These are phyloP conservation scores for Pegoplata infirma DNA, from an alignment of 2,888 invertebrate species.

Conservation along the genomic window DNA sequence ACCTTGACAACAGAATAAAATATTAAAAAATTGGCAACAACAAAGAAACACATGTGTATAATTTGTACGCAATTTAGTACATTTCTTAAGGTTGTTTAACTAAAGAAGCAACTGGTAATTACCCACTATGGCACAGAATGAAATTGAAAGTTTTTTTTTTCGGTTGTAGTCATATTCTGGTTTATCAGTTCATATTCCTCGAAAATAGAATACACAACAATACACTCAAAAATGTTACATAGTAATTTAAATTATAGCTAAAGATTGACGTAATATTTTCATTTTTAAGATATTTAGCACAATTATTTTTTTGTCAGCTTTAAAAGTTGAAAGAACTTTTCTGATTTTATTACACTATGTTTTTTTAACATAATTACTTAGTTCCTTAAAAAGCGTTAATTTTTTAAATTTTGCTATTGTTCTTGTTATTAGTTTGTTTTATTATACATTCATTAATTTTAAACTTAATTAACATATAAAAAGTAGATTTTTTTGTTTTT, in stretches of 20 bases:
- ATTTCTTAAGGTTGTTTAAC: background rate
- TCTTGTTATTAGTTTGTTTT: background rate
- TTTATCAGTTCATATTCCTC: background rate
- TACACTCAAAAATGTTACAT: background rate
- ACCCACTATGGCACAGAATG: slow-evolving; percentile 30
- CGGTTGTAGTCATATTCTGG: background rate
- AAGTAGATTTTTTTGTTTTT: background rate
- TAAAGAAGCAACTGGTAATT: slow-evolving; percentile 30
- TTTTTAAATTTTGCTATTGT: background rate
- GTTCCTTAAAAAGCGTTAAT: background rate
- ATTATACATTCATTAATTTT: background rate
- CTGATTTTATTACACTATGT: slow-evolving; percentile 11
- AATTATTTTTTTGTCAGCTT: background rate
- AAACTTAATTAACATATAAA: slow-evolving; percentile 30
- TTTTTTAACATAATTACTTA: slow-evolving; percentile 4
- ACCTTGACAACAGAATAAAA: slow-evolving; percentile 46
- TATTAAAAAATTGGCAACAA: background rate
- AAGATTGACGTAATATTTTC: no score
- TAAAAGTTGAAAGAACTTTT: slow-evolving; percentile 3
- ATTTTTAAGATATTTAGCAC: background rate
- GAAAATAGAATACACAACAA: background rate
- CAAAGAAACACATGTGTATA: slow-evolving; percentile 17
- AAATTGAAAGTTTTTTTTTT: slow-evolving; percentile 52
- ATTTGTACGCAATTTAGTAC: slow-evolving; percentile 4
- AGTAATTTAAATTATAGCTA: no score